Percentiles rank a stretch among this genome's conserved stretches.
Conservation (phyloP, 2,888 invertebrate species). For the Drosophila fulvimacula region DNA sequence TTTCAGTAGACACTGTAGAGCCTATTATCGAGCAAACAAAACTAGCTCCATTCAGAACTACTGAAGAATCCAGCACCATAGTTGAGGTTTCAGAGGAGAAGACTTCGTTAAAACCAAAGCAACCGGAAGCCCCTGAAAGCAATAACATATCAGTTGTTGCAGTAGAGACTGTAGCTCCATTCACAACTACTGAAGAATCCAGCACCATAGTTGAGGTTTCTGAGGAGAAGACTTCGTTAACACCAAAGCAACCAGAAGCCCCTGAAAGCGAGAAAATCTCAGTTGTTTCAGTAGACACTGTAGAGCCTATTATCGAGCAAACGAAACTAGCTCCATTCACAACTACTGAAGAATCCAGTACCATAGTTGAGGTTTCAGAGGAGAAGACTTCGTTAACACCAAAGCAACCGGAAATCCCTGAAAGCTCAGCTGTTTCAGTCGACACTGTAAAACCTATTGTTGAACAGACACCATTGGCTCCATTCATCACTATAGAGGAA, state of each 20-base stretch:
- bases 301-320: neutral
- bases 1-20: slow-evolving; percentile 2
- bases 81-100: neutral
- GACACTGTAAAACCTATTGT: neutral
- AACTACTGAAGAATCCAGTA: neutral
- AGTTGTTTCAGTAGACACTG: neutral
- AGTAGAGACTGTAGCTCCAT: no score
- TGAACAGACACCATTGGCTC: slow-evolving; percentile 19
- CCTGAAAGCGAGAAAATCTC: no score
- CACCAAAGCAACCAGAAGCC: no score
- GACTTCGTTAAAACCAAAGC: neutral
- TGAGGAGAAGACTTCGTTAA: no score
- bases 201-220: no score
- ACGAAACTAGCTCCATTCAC: no score
- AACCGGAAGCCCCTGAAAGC: neutral
- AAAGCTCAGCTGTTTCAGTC: neutral
- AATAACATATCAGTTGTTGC: no score
- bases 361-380: neutral
- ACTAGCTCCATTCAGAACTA: slow-evolving; percentile 29
- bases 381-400: neutral
- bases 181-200: no score
- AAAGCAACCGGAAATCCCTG: neutral
- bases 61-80: neutral
- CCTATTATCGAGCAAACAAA: slow-evolving; percentile 7
- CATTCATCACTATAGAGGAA: slow-evolving; percentile 16